These are phyloP conservation scores for Eutrigla gurnardus DNA, from an alignment of 2,797 vertebrate species.

Conservation along the genomic window DNA sequence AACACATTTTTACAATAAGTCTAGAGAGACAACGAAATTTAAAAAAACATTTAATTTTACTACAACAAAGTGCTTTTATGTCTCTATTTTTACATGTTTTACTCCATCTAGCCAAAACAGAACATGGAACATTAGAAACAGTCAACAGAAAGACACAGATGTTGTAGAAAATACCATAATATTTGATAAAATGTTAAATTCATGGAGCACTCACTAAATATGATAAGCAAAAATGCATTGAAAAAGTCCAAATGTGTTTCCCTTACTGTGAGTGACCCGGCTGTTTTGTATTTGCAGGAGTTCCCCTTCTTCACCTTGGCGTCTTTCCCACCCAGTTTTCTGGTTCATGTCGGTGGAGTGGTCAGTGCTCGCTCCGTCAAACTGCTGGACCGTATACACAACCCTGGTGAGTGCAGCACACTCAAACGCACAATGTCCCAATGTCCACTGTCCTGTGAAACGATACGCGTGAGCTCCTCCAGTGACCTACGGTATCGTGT, in stretches of 20 bases:
- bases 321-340: constrained; percentile 94
- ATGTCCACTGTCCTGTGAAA: constrained; percentile 31
- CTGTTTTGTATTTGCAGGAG: constrained; percentile 83
- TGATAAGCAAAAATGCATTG: not conserved
- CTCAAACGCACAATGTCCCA: constrained; percentile 3
- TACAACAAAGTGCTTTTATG: not conserved
- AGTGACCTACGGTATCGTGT: constrained; percentile 40
- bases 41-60: not conserved
- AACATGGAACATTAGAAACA: not conserved
- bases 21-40: not conserved
- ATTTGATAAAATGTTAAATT: not conserved
- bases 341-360: constrained; percentile 95
- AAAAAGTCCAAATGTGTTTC: not conserved
- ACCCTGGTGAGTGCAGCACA: constrained; percentile 90
- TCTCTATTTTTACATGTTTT: not conserved
- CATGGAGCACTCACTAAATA: not conserved
- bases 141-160: not conserved
- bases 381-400: constrained; percentile 97
- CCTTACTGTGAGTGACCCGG: constrained; percentile 17
- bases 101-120: not conserved
- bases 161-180: not conserved
- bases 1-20: not conserved
- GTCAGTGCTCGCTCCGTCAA: constrained; percentile 98
- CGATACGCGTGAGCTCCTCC: constrained; percentile 43
- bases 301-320: constrained; percentile 98